Percentiles rank a stretch among this genome's conserved stretches.
These are phyloP conservation scores for Acanthoscelides obtectus DNA, from an alignment of 2,888 invertebrate species.

Conservation along the genomic window DNA sequence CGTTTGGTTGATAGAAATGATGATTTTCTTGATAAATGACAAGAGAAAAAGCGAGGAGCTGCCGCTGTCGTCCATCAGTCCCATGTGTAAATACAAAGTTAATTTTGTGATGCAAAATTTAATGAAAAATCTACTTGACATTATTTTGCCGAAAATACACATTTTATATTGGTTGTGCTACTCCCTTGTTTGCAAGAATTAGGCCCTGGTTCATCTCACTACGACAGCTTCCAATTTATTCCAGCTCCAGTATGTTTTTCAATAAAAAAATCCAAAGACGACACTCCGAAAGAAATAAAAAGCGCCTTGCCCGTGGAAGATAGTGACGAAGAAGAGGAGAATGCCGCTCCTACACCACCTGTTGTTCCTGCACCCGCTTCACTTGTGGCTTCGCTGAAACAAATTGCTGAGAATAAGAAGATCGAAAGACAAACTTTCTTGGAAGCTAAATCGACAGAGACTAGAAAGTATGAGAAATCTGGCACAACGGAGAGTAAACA, in stretches of 20 bases:
- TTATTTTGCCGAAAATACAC: no score
- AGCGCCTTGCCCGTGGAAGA: conserved; percentile 73
- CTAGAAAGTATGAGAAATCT: background rate
- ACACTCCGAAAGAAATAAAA: conserved; percentile 50
- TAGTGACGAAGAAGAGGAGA: conserved; percentile 58
- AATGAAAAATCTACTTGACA: no score
- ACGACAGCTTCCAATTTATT: background rate
- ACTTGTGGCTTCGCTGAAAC: background rate
- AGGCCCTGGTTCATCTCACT: conserved; percentile 1
- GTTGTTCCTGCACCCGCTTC: background rate
- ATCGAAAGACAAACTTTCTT: background rate
- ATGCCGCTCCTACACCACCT: conserved; percentile 5
- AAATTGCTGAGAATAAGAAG: conserved; percentile 6
- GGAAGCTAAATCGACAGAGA: background rate
- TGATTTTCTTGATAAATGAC: no score
- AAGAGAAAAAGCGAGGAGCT: no score
- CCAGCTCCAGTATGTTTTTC: conserved; percentile 78
- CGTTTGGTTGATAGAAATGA: no score
- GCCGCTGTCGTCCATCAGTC: no score
- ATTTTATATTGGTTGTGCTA: no score
- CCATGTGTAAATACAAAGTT: no score
- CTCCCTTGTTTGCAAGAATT: no score
- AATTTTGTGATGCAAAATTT: no score
- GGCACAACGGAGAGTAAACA: background rate
- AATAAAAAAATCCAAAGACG: conserved; percentile 73